These are phyloP conservation scores for Cinara cedri DNA, from an alignment of 2,888 invertebrate species.

Conservation along the genomic window DNA sequence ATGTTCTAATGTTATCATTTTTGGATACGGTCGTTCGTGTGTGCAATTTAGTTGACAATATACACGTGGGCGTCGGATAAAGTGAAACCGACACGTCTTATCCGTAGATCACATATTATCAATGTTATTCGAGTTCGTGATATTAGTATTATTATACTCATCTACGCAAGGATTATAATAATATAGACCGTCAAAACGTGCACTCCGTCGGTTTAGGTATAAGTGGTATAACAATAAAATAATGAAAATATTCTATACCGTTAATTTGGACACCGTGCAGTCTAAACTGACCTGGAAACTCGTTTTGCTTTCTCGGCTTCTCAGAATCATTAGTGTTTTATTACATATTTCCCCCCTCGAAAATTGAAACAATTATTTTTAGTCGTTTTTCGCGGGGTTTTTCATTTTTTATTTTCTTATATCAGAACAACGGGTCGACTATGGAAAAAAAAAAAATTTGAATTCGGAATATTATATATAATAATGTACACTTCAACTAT, in stretches of 20 bases:
- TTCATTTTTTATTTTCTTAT: background rate
- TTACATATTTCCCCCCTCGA: too few species aligned
- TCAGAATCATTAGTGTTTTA: too few species aligned
- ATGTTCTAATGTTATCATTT: background rate
- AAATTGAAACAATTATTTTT: too few species aligned
- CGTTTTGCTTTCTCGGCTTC: slow-evolving; percentile 26
- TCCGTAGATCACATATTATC: too few species aligned
- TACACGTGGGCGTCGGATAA: too few species aligned
- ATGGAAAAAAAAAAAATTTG: background rate
- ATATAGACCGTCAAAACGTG: background rate
- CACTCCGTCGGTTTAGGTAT: background rate
- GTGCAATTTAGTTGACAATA: too few species aligned
- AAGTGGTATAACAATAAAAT: background rate
- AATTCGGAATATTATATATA: too few species aligned
- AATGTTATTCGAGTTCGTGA: too few species aligned
- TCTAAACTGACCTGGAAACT: slow-evolving; percentile 35
- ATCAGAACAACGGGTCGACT: background rate
- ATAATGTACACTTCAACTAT: too few species aligned
- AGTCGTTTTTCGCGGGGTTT: too few species aligned
- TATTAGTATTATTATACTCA: background rate
- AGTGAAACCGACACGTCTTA: too few species aligned
- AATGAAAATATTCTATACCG: background rate
- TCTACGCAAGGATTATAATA: background rate
- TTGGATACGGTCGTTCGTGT: too few species aligned
- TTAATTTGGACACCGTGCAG: slow-evolving; percentile 11